Evolutionary conservation across 2,888 invertebrate genomes (phyloP), one percentile per base, ranked within the genome.

Genomic region (Conops quadrifasciatus): DNA sequence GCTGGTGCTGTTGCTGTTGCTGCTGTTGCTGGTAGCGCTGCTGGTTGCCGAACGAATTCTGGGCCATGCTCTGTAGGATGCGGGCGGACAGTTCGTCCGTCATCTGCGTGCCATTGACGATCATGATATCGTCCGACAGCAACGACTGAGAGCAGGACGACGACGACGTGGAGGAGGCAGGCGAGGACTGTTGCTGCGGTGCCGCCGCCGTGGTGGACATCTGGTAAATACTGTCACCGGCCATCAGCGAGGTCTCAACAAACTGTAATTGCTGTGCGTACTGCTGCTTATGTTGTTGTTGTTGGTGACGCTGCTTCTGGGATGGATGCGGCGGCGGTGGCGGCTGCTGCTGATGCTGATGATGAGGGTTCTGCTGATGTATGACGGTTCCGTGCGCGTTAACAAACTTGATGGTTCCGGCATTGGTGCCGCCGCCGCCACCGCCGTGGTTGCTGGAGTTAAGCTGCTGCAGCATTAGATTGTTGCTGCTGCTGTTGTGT

Each of bases 61-160:
- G 85, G 0, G 86, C 85, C 82, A 86, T 85, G 73, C 86, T 86
- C 71, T 86, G 86, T 28, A 86, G 73, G 58, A 86, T 86, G 53
- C 86, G 80, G 3, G 86, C 86, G 45, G 86, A 85, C 2, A 85
- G 51, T 75, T 85, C 86, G 68, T 86, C 86, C 2, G 85, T 86
- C 86, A 86, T 86, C 73, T 85, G 84, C 1, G 85, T 85, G 43
- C 86, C 86, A 77, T 86, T 86, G 11, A 85, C 86, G 75, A 86
- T 84, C 81, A 85, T 83, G 21, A 86, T 83, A 72, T 86, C 86
- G 64, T 86, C 86, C 21, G 81, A 79, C 67, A 82, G 76, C 36
- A 83, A 67, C n/a, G 81, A 78, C 3, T 80, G 76, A 3, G 73
- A 60, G 24, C 68, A 19, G 45, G 70, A 60, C 70, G 77, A 21